These are phyloP conservation scores for Itoplectis maculator DNA, from an alignment of 2,888 invertebrate species.

Conservation along the genomic window DNA sequence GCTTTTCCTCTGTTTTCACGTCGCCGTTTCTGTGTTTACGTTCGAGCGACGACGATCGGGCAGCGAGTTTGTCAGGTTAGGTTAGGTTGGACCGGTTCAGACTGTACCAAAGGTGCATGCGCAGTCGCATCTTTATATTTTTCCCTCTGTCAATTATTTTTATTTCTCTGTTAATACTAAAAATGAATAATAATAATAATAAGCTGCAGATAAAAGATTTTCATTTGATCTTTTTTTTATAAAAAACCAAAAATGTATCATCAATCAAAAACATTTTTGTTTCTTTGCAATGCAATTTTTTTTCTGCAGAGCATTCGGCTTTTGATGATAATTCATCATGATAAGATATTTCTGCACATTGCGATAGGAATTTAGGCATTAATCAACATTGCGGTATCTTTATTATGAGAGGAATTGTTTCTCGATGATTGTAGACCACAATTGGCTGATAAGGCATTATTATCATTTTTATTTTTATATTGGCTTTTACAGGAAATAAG, in stretches of 20 bases:
- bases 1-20: neutral
- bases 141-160: too few relatives aligned
- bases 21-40: neutral
- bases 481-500: too few relatives aligned
- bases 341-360: conserved; percentile 9
- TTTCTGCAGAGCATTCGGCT: conserved; percentile 8
- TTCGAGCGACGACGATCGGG: neutral
- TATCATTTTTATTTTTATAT: too few relatives aligned
- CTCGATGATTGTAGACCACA: neutral
- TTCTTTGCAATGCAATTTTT: neutral
- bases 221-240: too few relatives aligned
- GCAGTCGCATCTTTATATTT: too few relatives aligned
- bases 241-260: too few relatives aligned
- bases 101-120: too few relatives aligned
- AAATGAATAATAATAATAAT: too few relatives aligned
- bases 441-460: neutral
- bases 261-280: neutral
- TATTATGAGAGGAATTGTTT: neutral
- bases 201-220: too few relatives aligned
- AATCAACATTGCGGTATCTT: neutral
- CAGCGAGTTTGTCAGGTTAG: neutral
- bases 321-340: conserved; percentile 1
- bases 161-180: too few relatives aligned
- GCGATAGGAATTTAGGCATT: neutral
- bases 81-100: neutral